A percentile compares a stretch with the other conserved stretches of the same genome.
phyloP scores from a whole-genome alignment of 2,888 invertebrate species.

The Lydus trimaculatus region DNA sequence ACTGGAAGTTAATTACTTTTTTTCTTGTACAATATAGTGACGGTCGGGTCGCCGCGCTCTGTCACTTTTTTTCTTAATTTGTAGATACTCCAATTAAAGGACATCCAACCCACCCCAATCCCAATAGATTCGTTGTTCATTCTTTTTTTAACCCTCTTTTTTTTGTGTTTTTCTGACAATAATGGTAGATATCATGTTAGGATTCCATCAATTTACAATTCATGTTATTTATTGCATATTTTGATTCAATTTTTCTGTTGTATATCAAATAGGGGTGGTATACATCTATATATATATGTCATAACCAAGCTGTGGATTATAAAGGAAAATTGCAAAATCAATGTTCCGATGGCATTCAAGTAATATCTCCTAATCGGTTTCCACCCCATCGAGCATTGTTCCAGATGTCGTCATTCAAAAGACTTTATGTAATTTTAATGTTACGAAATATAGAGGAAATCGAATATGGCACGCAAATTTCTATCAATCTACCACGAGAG shows the following conservation, averaged over 20 bases:
- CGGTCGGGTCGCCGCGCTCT: constrained; percentile 43
- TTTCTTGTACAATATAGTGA: constrained; percentile 45
- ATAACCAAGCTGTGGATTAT: neutral
- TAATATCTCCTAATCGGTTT: constrained; percentile 21
- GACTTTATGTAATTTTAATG: constrained; percentile 33
- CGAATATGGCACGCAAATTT: neutral
- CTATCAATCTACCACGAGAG: neutral
- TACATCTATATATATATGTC: too few relatives aligned
- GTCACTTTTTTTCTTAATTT: constrained; percentile 49
- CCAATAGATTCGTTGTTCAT: constrained; percentile 32
- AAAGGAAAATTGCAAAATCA: constrained; percentile 1
- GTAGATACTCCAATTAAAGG: constrained; percentile 51
- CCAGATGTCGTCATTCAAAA: constrained; percentile 26
- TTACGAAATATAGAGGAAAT: constrained; percentile 13
- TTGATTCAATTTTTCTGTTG: neutral
- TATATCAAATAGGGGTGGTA: neutral
- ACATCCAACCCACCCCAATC: constrained; percentile 44
- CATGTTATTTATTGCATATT: neutral
- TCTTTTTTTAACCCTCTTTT: constrained; percentile 44
- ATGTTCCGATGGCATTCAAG: neutral
- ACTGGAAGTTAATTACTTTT: constrained; percentile 51
- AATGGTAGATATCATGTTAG: neutral
- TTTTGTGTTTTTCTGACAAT: constrained; percentile 25
- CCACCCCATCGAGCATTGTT: constrained; percentile 22
- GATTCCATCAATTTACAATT: constrained; percentile 1